These are phyloP conservation scores for Ptychadena robeensis DNA, from an alignment of 2,797 vertebrate genomes.

Conservation along the genomic window DNA sequence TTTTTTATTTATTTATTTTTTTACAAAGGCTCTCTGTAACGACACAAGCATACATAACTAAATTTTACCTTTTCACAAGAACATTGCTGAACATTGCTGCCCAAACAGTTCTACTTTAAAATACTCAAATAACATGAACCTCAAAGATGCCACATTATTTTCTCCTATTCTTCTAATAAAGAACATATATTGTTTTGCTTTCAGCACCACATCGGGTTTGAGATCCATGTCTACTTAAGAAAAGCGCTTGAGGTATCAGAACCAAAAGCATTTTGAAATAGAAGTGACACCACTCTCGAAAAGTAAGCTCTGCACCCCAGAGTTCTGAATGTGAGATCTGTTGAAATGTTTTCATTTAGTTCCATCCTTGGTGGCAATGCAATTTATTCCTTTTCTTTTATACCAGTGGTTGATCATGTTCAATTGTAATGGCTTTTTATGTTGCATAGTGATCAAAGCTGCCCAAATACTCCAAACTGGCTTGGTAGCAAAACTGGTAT, in stretches of 20 bases:
- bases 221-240: slow-evolving; percentile 69
- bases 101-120: slow-evolving; percentile 72
- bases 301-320: slow-evolving; percentile 66
- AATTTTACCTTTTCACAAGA: slow-evolving; percentile 46
- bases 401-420: slow-evolving; percentile 73
- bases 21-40: slow-evolving; percentile 42
- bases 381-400: slow-evolving; percentile 66
- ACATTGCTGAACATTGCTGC: slow-evolving; percentile 58
- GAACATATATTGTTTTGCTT: slow-evolving; percentile 60
- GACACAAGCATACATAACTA: slow-evolving; percentile 66
- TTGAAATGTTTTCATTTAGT: slow-evolving; percentile 64
- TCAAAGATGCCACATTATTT: slow-evolving; percentile 69
- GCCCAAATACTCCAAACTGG: slow-evolving; percentile 96
- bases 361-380: slow-evolving; percentile 71
- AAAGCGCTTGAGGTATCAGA: slow-evolving; percentile 86
- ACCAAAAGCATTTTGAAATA: slow-evolving; percentile 76
- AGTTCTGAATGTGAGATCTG: slow-evolving; percentile 68
- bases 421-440: slow-evolving; percentile 93
- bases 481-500: slow-evolving; percentile 99
- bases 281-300: slow-evolving; percentile 72
- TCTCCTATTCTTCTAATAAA: slow-evolving; percentile 35
- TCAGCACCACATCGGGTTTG: slow-evolving; percentile 43
- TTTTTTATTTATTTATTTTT: neutral
- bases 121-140: slow-evolving; percentile 71
- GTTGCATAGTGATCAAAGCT: slow-evolving; percentile 99